Evolutionary conservation across 2,797 vertebrate genomes (phyloP), one percentile per base, ranked within the genome.

Genomic region (Manis javanica): DNA sequence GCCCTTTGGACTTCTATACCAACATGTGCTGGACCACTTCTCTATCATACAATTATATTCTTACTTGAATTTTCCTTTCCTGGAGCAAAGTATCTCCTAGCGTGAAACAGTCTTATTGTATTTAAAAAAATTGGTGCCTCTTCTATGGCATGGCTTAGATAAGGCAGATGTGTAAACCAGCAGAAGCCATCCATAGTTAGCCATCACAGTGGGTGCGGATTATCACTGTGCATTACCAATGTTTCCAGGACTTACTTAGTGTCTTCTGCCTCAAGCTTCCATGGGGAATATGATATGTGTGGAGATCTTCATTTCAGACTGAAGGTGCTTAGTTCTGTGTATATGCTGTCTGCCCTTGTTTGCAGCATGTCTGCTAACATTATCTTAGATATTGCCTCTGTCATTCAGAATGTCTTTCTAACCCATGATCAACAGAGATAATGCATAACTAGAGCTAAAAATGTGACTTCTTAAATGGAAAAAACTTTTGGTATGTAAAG

Each of bases 151-250:
- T 7, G 23, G 21, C 15, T 31, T 46, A 13, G 24, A 24, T 5
- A 2, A 0, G 42, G 13, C 51, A 19, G 37, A 26, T 18, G 31
- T 23, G 1, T 9, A 11, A 37, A 34, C 37, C 10, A 12, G 8
- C 37, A 6, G 37, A 14, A 24, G 16, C 31, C 23, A 13, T 24
- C 42, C 26, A 0, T 15, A 19, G 46, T 53, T 29, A 19, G 46
- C 55, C 21, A 0, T 74, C 14, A 34, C 1, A 1, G 1, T 19
- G 37, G 55, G 1, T 0, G 19, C 10, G 15, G 34, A 34, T 53
- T 4, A 0, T 19, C 9, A 6, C 18, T 51, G 55, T 3, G 0
- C 19, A 4, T 29, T 46, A 39, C 37, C 37, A 13, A 16, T 29
- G 21, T 42, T 12, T 51, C 63, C n/a, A 37, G 15, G 31, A 37